phyloP scores from a whole-genome alignment of 2,113 vertebrate species.

The Leucopsar rothschildi region DNA sequence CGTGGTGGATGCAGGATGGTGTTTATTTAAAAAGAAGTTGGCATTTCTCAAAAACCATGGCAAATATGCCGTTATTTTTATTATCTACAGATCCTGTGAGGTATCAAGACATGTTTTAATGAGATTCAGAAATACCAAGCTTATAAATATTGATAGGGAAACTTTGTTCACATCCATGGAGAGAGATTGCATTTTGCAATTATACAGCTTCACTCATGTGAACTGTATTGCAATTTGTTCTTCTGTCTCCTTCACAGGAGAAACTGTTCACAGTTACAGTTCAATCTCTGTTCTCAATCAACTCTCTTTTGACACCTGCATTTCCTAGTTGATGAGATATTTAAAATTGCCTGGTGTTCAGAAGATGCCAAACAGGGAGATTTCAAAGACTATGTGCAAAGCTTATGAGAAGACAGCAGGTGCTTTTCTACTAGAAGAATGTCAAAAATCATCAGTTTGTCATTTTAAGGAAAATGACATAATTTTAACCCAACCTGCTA shows the following conservation, averaged over 20 bases:
- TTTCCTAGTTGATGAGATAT: slow-evolving; percentile 17
- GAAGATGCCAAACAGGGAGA: neutral
- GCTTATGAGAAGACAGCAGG: neutral
- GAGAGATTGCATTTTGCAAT: slow-evolving; percentile 25
- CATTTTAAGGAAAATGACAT: neutral
- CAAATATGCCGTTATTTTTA: slow-evolving; percentile 15
- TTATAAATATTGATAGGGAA: slow-evolving; percentile 58
- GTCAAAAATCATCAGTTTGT: neutral
- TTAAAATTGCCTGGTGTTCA: neutral
- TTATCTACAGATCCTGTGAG: slow-evolving; percentile 5
- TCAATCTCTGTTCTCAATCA: slow-evolving; percentile 43
- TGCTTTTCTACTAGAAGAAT: neutral
- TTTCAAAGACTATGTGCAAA: neutral
- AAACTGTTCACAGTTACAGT: slow-evolving; percentile 22
- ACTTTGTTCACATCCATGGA: neutral
- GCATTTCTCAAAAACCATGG: neutral
- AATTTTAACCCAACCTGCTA: neutral
- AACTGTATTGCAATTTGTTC: slow-evolving; percentile 49
- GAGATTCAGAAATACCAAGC: slow-evolving; percentile 32
- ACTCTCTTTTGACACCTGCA: neutral
- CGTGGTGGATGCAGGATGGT: neutral
- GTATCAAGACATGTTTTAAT: slow-evolving; percentile 14
- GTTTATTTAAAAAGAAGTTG: slow-evolving; percentile 18
- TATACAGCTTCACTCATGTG: slow-evolving; percentile 43
- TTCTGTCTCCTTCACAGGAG: slow-evolving; percentile 14